phyloP scores from a whole-genome alignment of 2,113 vertebrate species.

The Petrocephalus zakoni region DNA sequence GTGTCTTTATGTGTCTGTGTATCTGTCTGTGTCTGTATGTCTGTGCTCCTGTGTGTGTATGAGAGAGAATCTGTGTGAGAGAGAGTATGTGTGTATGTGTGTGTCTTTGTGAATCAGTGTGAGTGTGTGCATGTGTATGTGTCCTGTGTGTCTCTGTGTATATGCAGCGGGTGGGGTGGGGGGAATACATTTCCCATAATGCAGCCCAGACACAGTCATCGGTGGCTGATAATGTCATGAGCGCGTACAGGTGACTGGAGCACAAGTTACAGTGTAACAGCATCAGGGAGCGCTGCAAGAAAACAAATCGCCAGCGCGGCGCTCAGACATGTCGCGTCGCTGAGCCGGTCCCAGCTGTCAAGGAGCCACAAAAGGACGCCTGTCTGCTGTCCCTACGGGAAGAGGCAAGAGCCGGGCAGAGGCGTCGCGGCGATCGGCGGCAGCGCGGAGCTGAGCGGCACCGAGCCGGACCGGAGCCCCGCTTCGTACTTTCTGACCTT shows the following conservation, averaged over 20 bases:
- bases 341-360: slow-evolving; percentile 10
- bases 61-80: too few species aligned
- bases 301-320: slow-evolving; percentile 47
- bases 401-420: not conserved
- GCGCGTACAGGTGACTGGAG: slow-evolving; percentile 58
- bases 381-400: slow-evolving; percentile 20
- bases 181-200: slow-evolving; percentile 55
- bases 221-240: slow-evolving; percentile 44
- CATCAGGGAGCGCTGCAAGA: slow-evolving; percentile 52
- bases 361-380: slow-evolving; percentile 29
- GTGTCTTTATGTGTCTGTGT: too few species aligned
- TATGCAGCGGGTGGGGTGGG: not conserved
- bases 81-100: not conserved
- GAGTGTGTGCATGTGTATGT: not conserved
- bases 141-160: not conserved
- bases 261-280: slow-evolving; percentile 47
- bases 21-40: not conserved
- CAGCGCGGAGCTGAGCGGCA: slow-evolving; percentile 22
- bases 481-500: slow-evolving; percentile 66
- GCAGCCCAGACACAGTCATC: slow-evolving; percentile 39
- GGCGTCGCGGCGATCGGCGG: slow-evolving; percentile 11
- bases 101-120: not conserved
- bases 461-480: slow-evolving; percentile 42
- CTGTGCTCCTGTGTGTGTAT: not conserved
- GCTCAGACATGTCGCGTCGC: slow-evolving; percentile 11